A percentile compares a stretch with the other conserved stretches of the same genome.
Conservation (phyloP, 2,888 invertebrate species). For the Microdon myrmicae region DNA sequence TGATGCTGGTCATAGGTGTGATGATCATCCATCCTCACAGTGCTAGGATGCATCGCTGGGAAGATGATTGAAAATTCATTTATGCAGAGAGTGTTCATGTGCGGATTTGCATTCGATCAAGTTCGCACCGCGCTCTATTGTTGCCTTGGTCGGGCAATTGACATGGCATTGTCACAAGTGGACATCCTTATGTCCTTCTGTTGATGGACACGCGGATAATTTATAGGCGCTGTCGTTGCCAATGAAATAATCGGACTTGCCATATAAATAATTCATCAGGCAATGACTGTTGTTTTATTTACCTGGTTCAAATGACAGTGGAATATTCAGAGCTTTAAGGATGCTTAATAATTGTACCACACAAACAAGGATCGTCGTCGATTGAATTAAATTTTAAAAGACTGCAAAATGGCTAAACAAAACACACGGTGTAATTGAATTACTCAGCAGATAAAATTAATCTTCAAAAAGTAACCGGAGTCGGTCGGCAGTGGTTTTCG, state of each 20-base stretch:
- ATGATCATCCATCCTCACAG: slow-evolving; percentile 21
- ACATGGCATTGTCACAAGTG: slow-evolving; percentile 50
- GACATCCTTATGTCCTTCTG: slow-evolving; percentile 44
- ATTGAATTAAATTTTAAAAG: slow-evolving; percentile 11
- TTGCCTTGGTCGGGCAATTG: slow-evolving; percentile 40
- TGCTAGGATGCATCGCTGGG: slow-evolving; percentile 8
- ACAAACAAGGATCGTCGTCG: background rate
- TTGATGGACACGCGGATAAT: slow-evolving; percentile 50
- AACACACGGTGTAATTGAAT: slow-evolving; percentile 24
- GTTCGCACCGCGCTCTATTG: slow-evolving; percentile 9
- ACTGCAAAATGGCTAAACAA: background rate
- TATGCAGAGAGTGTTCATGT: slow-evolving; percentile 45
- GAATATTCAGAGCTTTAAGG: slow-evolving; percentile 4
- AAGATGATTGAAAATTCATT: slow-evolving; percentile 52
- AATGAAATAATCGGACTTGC: slow-evolving; percentile 40
- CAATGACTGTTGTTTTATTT: slow-evolving; percentile 23
- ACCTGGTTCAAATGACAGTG: slow-evolving; percentile 34
- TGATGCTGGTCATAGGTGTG: slow-evolving; percentile 26
- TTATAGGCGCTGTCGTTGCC: slow-evolving; percentile 39
- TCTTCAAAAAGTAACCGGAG: slow-evolving; percentile 22
- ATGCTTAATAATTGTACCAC: slow-evolving; percentile 35
- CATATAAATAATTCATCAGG: slow-evolving; percentile 48
- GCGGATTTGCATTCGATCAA: slow-evolving; percentile 50
- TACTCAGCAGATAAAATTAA: slow-evolving; percentile 15
- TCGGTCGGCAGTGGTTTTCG: slow-evolving; percentile 17